Evolutionary conservation across 2,888 invertebrate species (phyloP), one percentile per base, ranked within the genome.

Genomic region (Thysanoteuthis rhombus): DNA sequence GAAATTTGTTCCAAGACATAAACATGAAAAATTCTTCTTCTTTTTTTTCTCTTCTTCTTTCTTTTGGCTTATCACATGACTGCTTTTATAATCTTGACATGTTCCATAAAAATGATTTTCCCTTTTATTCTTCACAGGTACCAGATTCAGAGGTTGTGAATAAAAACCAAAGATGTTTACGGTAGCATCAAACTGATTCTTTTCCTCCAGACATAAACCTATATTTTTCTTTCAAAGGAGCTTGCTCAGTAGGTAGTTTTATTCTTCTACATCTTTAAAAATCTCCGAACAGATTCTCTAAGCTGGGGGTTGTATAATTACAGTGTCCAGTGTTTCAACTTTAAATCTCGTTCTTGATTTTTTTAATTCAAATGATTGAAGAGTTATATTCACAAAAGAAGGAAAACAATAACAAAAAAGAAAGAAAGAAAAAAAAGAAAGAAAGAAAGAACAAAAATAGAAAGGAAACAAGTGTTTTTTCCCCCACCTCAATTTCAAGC

Each of bases 61-160:
- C n/a, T 75, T n/a, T n/a, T n/a, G n/a, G n/a, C 75, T 75, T 75
- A 75, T 75, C 75, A 75, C 75, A 75, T 75, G 75, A 75, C 75
- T 75, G 75, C 75, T 75, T 75, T 75, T 75, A 75, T 75, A 75
- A 75, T 75, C 75, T 75, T 75, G 58, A 32, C 58, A 58, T 58
- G n/a, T 75, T 75, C n/a, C 75, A 75, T 75, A n/a, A 75, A 75
- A 75, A 75, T 75, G 75, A 16, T 75, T 75, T 75, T 52, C 52
- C 52, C 52, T 52, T 52, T 52, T 52, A 42, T 42, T 52, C 25
- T 25, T 47, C 19, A 12, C n/a, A 75, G n/a, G 12, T 75, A 75
- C 36, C 75, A 75, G n/a, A 75, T 36, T 36, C n/a, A 75, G 75
- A 36, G 8, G 75, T 75, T n/a, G n/a, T 2, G 28, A 52, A 22